phyloP scores from a whole-genome alignment of 2,113 vertebrate genomes.

The Nibea albiflora region DNA sequence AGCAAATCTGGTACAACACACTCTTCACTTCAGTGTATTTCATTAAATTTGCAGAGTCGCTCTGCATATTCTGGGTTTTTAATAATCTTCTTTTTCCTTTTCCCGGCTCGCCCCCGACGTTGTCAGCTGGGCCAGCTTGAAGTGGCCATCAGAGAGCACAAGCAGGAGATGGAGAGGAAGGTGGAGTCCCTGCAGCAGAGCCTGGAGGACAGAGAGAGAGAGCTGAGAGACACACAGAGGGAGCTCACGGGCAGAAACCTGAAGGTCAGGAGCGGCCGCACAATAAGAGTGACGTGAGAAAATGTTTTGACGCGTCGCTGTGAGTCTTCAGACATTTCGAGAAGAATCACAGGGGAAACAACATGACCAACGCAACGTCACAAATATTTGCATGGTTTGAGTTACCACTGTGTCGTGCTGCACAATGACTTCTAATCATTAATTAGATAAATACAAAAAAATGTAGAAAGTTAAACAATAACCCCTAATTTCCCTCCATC shows the following conservation, averaged over 20 bases:
- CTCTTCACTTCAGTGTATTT: background rate
- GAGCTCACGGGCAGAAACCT: slow-evolving; percentile 87
- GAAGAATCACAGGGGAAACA: background rate
- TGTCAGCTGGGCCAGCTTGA: slow-evolving; percentile 93
- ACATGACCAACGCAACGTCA: background rate
- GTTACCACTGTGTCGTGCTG: background rate
- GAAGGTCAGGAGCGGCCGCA: slow-evolving; percentile 82
- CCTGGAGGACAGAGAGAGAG: slow-evolving; percentile 87
- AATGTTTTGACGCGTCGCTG: background rate
- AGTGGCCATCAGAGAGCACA: slow-evolving; percentile 90
- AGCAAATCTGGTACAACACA: slow-evolving; percentile 88
- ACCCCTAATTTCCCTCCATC: background rate
- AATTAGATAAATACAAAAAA: background rate
- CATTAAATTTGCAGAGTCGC: background rate
- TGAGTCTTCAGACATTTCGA: background rate
- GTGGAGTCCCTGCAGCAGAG: slow-evolving; percentile 87
- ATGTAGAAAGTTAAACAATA: background rate
- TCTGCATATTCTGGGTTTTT: background rate
- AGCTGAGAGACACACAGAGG: slow-evolving; percentile 86
- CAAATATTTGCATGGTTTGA: background rate
- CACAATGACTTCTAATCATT: background rate
- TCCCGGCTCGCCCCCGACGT: background rate
- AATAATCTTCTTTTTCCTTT: background rate
- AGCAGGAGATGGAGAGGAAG: slow-evolving; percentile 91
- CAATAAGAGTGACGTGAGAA: background rate